phyloP scores from a whole-genome alignment of 1,140 invertebrate genomes.

The Belonocnema kinseyi region DNA sequence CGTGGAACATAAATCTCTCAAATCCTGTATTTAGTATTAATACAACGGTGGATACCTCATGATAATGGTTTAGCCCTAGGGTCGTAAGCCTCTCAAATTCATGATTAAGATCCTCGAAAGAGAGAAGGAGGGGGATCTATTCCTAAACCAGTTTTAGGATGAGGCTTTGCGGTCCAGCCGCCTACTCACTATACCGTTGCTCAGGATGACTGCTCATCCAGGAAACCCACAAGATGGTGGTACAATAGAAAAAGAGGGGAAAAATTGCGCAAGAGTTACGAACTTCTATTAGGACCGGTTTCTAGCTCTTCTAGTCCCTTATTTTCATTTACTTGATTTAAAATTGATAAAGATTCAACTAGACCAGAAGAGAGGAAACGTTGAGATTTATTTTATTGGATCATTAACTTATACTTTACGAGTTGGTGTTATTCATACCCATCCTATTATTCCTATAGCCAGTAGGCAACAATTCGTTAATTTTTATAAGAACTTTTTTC shows the following conservation, averaged over 20 bases:
- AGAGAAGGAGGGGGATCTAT: constrained; percentile 40
- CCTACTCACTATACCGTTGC: constrained; percentile 69
- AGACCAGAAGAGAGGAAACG: too few species aligned
- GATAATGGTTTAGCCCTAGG: constrained; percentile 34
- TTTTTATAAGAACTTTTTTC: neutral
- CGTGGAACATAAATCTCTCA: too few species aligned
- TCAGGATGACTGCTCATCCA: neutral
- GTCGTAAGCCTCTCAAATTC: constrained; percentile 19
- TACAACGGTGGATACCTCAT: neutral
- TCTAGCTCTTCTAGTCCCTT: neutral
- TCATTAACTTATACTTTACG: too few species aligned
- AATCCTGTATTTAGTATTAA: too few species aligned
- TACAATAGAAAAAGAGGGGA: neutral
- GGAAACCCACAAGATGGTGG: neutral
- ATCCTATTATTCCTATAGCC: too few species aligned
- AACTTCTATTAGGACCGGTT: neutral
- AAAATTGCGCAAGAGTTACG: constrained; percentile 7
- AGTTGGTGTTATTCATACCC: too few species aligned
- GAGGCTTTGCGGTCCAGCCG: constrained; percentile 35
- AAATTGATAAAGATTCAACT: too few species aligned
- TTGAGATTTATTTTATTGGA: too few species aligned
- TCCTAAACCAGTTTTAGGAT: constrained; percentile 68
- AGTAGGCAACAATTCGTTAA: too few species aligned
- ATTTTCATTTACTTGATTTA: neutral
- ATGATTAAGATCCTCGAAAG: neutral